These are phyloP conservation scores for Drosophila barbarae DNA, from an alignment of 2,888 invertebrate species.

Conservation along the genomic window DNA sequence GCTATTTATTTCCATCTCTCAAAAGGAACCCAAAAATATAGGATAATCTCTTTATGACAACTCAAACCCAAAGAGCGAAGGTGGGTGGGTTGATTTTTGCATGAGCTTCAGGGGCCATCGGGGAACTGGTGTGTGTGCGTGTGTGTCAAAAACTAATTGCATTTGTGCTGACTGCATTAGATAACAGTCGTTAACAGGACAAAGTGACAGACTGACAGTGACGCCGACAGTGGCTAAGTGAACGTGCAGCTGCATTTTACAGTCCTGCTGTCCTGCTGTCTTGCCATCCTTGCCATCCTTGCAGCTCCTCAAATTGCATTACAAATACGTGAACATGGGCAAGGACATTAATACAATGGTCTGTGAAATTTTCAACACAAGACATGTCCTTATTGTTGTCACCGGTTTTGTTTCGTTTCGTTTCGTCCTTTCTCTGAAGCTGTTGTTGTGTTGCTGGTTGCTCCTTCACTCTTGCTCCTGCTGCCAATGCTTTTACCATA, in stretches of 20 bases:
- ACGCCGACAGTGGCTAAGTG: constrained; percentile 38
- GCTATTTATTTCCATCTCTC: background rate
- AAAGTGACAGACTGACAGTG: constrained; percentile 49
- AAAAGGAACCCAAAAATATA: background rate
- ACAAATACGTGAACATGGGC: constrained; percentile 51
- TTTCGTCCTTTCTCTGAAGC: constrained; percentile 11
- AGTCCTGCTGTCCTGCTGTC: constrained; percentile 2
- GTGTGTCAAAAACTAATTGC: constrained; percentile 62
- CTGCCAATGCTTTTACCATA: constrained; percentile 60
- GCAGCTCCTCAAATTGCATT: constrained; percentile 59
- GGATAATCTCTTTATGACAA: constrained; percentile 63
- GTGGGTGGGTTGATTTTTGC: constrained; percentile 35
- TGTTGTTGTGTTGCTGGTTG: constrained; percentile 12
- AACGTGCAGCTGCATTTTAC: constrained; percentile 21
- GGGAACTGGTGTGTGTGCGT: constrained; percentile 28
- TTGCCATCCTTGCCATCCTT: constrained; percentile 17
- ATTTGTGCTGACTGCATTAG: constrained; percentile 45
- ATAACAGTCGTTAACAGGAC: constrained; percentile 28
- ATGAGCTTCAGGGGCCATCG: constrained; percentile 3
- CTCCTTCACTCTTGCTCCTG: constrained; percentile 27
- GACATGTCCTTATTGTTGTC: constrained; percentile 42
- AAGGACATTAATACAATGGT: constrained; percentile 60
- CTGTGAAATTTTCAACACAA: constrained; percentile 57
- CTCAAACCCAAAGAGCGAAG: constrained; percentile 29
- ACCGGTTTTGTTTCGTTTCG: constrained; percentile 8